Percentiles rank a stretch among this genome's conserved stretches.
Evolutionary conservation across 2,797 vertebrate genomes (phyloP).

Genomic region (Astyanax mexicanus): DNA sequence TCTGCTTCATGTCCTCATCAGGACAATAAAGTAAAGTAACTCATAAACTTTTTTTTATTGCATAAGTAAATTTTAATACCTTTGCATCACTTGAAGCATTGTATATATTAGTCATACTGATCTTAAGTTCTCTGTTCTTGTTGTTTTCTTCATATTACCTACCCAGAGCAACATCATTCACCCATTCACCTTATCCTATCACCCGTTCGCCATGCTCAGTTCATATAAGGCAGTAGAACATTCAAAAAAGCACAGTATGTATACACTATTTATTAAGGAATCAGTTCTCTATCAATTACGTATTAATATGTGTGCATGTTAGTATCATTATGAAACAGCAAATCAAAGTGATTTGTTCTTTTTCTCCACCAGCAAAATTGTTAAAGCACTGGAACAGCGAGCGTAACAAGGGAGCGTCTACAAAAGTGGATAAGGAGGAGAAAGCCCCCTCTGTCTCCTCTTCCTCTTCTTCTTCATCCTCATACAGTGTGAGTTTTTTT

Average conservation of each 20-base stretch:
- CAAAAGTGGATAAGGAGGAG: neutral
- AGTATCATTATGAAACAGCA: neutral
- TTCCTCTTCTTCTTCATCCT: constrained; percentile 69
- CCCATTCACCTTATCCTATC: constrained; percentile 81
- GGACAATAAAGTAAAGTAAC: constrained; percentile 75
- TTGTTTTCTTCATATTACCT: neutral
- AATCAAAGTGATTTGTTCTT: neutral
- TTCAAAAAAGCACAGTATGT: constrained; percentile 83
- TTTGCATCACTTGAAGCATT: neutral
- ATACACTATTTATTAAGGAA: neutral
- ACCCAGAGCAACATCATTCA: constrained; percentile 73
- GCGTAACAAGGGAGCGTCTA: constrained; percentile 53
- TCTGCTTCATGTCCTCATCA: constrained; percentile 65
- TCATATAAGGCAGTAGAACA: constrained; percentile 83
- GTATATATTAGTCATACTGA: neutral
- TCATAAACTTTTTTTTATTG: neutral
- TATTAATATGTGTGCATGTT: neutral
- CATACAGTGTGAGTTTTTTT: constrained; percentile 61
- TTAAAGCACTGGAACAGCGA: constrained; percentile 73
- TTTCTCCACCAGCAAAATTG: constrained; percentile 63
- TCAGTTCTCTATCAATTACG: neutral
- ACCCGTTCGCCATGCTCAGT: constrained; percentile 86
- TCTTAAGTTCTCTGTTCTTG: neutral
- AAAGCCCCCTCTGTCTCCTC: constrained; percentile 44
- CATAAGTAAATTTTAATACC: neutral